Conservation (phyloP, 2,797 vertebrate genomes). For the Eidolon dupreanum region DNA sequence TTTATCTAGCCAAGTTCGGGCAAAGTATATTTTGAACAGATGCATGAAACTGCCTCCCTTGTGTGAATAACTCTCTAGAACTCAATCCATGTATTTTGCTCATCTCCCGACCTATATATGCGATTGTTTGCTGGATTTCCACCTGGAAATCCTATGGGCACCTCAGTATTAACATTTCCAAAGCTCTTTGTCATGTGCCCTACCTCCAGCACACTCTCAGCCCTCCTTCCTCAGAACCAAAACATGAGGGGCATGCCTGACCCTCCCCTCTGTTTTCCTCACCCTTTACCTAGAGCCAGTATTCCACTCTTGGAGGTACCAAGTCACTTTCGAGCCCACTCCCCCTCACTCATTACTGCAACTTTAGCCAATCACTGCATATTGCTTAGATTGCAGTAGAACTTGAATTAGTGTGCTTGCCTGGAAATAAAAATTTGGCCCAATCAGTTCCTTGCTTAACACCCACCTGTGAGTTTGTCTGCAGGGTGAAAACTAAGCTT, state of each 20-base stretch:
- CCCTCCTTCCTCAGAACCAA: background rate
- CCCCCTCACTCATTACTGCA: background rate
- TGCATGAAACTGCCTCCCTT: background rate
- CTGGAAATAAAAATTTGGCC: background rate
- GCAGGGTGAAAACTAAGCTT: background rate
- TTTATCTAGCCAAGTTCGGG: background rate
- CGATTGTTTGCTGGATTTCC: background rate
- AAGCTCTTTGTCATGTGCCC: background rate
- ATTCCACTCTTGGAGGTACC: background rate
- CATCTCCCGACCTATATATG: background rate
- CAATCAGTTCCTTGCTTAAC: background rate
- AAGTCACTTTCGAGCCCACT: no score
- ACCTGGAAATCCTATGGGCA: background rate
- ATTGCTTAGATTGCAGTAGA: background rate
- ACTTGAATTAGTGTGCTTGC: accelerated
- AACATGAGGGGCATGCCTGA: background rate
- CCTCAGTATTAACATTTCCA: background rate
- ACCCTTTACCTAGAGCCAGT: background rate
- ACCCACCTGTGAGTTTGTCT: background rate
- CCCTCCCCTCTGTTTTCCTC: background rate
- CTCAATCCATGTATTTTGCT: background rate
- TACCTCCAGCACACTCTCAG: background rate
- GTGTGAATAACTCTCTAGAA: background rate
- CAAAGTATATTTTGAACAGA: background rate
- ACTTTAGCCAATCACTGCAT: background rate